Base-by-base conservation (phyloP, 2,888 invertebrate genomes). In the Microctonus brassicae region DNA sequence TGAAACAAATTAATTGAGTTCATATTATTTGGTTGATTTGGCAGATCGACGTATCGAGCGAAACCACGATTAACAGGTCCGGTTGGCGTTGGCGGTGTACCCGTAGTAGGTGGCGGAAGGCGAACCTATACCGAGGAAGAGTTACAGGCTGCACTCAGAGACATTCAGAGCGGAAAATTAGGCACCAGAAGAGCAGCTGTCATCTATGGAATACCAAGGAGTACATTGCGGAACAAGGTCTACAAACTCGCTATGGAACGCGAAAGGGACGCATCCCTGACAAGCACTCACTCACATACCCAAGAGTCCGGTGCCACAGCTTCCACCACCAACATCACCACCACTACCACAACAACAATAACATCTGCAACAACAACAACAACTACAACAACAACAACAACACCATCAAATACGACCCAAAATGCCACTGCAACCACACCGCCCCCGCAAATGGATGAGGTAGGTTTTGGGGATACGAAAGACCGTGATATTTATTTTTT, bases 61-160 rank as follows among this genome's bases (percentile, higher is more conserved):
- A 93, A 93, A 87, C 91, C 93, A 83, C 90, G 92, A 84, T 90
- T 91, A 89, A 89, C 90, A 80, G 92, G 91, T 77, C 90, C 91
- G 75, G 95, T 80, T 52, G 39, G 96, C 95, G 82, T 95, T 94
- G 83, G 97, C 97, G 89, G 92, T 97, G 73, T 94, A 93, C 85
- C 93, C 93, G 61, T 92, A 97, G 78, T 91, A 94, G 76, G 98
- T 77, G 75, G 86, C 70, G 91, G 92, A 69, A 91, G 96, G 77
- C 91, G 95, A 78, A 93, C 94, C 67, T 99, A 99, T 90, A 97
- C 97, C n/a, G 97, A 98, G 81, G 96, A 97, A 82, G 98, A 98
- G 88, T 91, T 99, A 53, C 94, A 95, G 84, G 94, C 94, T 42
- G 98, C 98, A n/a, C 92, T 99, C 72, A 91, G 95, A 73, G 98